These are phyloP conservation scores for Acanthosepion pharaonis DNA, from an alignment of 2,888 invertebrate genomes.

Conservation along the genomic window DNA sequence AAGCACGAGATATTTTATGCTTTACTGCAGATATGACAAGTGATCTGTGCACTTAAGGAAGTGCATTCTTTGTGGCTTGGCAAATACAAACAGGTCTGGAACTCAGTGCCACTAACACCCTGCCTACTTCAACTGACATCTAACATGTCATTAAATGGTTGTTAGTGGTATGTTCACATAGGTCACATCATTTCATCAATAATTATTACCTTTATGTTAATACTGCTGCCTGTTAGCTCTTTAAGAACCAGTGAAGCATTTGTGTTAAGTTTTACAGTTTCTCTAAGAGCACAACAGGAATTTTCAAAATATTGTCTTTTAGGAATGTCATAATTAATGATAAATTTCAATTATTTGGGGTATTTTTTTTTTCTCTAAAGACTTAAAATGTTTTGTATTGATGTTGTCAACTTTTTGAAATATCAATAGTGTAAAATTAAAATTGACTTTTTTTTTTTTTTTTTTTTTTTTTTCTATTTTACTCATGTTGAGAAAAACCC, in stretches of 20 bases:
- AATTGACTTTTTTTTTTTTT: too few species aligned
- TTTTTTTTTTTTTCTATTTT: too few species aligned
- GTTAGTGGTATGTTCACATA: neutral
- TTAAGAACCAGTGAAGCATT: neutral
- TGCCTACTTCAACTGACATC: neutral
- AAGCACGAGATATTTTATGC: neutral
- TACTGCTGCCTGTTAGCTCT: neutral
- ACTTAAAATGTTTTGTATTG: neutral
- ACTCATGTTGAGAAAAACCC: too few species aligned
- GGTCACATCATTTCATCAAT: neutral
- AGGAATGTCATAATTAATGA: neutral
- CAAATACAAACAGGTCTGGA: neutral
- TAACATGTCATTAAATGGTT: neutral
- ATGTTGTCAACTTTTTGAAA: neutral
- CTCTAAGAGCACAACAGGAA: neutral
- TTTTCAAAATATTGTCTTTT: neutral
- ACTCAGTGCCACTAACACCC: neutral
- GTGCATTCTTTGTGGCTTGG: neutral
- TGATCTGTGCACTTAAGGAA: neutral
- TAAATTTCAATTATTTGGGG: neutral
- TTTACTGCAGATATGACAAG: constrained; percentile 4
- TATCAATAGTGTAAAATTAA: neutral
- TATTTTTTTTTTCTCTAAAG: too few species aligned
- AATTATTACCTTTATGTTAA: neutral
- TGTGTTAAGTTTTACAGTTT: neutral